Evolutionary conservation across 2,113 vertebrate species (phyloP).

Genomic region (Sarotherodon lohbergeri): DNA sequence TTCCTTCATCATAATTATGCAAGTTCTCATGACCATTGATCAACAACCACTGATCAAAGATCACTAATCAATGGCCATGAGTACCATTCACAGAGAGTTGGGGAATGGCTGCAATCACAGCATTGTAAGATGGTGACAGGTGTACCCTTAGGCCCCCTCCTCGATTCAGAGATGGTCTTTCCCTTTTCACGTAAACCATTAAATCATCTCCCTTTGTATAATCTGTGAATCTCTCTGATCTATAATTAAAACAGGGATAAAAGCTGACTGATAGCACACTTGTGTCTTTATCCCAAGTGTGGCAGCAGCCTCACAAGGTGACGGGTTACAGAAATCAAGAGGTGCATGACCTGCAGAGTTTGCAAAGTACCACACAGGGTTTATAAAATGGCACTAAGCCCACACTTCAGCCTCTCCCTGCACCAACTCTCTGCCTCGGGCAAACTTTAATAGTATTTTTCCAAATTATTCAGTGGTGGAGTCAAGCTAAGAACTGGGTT

Average conservation of each 20-base stretch:
- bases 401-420: not conserved
- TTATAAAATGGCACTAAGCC: not conserved
- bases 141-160: not conserved
- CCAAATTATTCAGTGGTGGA: not conserved
- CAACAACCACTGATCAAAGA: not conserved
- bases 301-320: not conserved
- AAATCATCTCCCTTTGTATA: not conserved
- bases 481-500: not conserved
- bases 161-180: not conserved
- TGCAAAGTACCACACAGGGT: not conserved
- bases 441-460: not conserved
- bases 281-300: not conserved
- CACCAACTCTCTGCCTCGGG: not conserved
- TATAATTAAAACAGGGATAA: not conserved
- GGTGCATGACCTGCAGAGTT: not conserved
- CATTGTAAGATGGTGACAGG: not conserved
- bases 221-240: not conserved
- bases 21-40: not conserved
- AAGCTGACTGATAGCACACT: not conserved
- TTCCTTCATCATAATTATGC: not conserved
- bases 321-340: not conserved
- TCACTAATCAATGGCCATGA: not conserved
- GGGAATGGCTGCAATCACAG: not conserved
- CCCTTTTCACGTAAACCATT: not conserved
- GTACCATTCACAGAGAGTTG: accelerated